phyloP scores from a whole-genome alignment of 2,888 invertebrate genomes.

The Agonopterix arenella region DNA sequence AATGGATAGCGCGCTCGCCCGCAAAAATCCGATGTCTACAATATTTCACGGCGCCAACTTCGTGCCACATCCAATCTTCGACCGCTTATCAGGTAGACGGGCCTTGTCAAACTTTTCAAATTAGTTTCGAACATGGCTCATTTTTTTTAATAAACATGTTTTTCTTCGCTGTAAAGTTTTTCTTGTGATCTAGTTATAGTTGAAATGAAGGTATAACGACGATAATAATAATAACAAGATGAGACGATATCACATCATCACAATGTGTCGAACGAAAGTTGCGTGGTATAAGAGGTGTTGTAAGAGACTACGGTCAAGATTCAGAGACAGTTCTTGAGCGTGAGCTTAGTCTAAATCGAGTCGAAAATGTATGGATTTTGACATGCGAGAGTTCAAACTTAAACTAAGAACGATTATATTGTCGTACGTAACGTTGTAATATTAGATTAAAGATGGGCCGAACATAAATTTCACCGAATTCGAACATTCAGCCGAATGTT shows the following conservation, averaged over 20 bases:
- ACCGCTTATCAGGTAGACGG: conserved; percentile 59
- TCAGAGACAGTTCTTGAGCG: no score
- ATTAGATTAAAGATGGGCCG: no score
- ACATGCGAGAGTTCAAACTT: no score
- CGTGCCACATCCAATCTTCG: conserved; percentile 54
- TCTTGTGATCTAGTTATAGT: no score
- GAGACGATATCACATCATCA: conserved; percentile 1
- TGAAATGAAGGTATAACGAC: not conserved
- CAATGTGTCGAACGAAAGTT: not conserved
- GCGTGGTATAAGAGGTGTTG: no score
- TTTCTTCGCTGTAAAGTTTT: conserved; percentile 3
- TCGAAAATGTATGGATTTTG: no score
- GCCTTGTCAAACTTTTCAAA: conserved; percentile 61
- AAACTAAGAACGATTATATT: no score
- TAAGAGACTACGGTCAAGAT: no score
- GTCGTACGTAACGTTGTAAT: no score
- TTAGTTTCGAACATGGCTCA: conserved; percentile 46
- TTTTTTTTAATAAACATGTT: conserved; percentile 26
- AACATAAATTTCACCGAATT: no score
- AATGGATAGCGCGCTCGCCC: conserved; percentile 20
- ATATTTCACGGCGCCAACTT: conserved; percentile 57
- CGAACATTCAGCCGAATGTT: no score
- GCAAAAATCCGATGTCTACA: conserved; percentile 40
- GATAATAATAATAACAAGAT: conserved; percentile 3
- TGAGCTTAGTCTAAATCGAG: no score